A percentile compares a stretch with the other conserved stretches of the same genome.
Conservation (phyloP, 2,797 vertebrate genomes). For the Catostomus latipinnis region DNA sequence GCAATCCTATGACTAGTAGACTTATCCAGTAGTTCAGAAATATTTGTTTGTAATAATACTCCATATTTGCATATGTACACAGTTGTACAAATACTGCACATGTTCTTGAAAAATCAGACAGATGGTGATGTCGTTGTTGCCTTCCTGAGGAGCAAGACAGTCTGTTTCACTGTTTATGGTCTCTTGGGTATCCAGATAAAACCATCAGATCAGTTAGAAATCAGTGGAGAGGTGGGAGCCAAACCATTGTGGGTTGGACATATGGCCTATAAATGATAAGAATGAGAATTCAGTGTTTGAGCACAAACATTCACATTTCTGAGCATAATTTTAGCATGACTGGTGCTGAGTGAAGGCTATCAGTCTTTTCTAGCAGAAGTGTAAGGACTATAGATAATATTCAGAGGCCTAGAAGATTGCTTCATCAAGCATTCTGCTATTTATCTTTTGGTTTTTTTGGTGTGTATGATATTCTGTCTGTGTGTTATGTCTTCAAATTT, state of each 20-base stretch:
- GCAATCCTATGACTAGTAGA: background rate
- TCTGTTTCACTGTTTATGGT: background rate
- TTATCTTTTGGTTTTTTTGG: too few relatives aligned
- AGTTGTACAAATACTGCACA: background rate
- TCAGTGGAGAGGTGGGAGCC: background rate
- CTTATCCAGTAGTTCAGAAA: background rate
- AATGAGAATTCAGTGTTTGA: background rate
- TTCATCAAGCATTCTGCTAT: too few relatives aligned
- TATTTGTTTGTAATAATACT: background rate
- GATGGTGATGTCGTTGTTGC: background rate
- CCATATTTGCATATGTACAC: background rate
- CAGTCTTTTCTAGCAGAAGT: too few relatives aligned
- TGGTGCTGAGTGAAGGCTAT: background rate
- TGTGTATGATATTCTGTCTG: too few relatives aligned
- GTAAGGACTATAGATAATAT: too few relatives aligned
- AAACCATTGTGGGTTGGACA: background rate
- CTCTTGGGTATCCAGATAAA: background rate
- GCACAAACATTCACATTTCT: background rate
- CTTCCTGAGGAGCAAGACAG: background rate
- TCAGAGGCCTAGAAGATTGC: too few relatives aligned
- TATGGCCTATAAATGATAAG: background rate
- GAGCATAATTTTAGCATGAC: background rate
- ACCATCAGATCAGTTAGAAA: background rate
- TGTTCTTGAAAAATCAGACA: background rate
- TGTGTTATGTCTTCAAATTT: too few relatives aligned